These are phyloP conservation scores for Dicyrtomina minuta DNA, from an alignment of 2,888 invertebrate genomes.

Conservation along the genomic window DNA sequence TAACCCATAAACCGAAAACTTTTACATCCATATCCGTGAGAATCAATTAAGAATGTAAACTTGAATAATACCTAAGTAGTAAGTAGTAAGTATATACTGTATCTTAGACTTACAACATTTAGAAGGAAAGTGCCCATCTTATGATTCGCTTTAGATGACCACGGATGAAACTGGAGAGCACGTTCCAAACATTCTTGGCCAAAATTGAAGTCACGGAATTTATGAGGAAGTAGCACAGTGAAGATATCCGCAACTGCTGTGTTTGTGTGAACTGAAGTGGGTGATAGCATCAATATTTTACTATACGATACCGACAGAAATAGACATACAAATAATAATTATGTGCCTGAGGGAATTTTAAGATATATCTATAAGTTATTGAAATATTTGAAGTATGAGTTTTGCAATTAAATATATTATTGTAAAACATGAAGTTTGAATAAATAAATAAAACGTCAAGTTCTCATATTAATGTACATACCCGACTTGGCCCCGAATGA, in stretches of 20 bases:
- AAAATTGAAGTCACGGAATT: neutral
- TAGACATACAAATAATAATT: too few relatives aligned
- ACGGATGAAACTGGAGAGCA: neutral
- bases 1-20: too few relatives aligned
- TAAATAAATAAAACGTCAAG: too few relatives aligned
- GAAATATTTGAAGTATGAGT: neutral
- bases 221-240: neutral
- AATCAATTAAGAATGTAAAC: neutral
- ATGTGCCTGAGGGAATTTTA: too few relatives aligned
- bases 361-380: neutral
- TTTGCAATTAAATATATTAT: too few relatives aligned
- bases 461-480: too few relatives aligned
- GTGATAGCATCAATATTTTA: neutral
- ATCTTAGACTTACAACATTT: neutral
- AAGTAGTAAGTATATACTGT: neutral
- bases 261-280: constrained; percentile 8
- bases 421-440: too few relatives aligned
- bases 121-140: neutral
- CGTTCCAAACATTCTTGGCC: constrained; percentile 10
- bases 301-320: too few relatives aligned
- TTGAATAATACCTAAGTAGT: neutral
- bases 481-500: too few relatives aligned
- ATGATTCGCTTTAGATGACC: constrained; percentile 2
- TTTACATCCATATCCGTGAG: neutral
- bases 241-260: constrained; percentile 6